phyloP scores from a whole-genome alignment of 2,888 invertebrate species.

The Coleophora flavipennella region DNA sequence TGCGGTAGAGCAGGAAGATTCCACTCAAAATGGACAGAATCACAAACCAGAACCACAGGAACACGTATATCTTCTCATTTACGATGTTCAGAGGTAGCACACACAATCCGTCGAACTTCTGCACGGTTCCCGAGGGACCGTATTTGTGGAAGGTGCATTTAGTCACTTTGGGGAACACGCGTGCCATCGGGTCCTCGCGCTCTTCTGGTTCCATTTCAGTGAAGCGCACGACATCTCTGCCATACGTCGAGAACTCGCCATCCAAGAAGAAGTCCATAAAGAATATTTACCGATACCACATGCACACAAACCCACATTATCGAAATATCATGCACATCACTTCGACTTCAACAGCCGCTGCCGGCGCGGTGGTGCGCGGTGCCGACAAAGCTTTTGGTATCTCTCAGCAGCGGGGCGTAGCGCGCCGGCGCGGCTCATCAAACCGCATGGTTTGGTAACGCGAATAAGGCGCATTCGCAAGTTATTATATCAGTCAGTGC shows the following conservation, averaged over 20 bases:
- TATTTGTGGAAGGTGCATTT: slow-evolving; percentile 97
- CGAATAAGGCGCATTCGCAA: too few species aligned
- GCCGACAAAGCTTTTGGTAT: too few species aligned
- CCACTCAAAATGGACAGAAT: slow-evolving; percentile 86
- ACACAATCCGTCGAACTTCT: slow-evolving; percentile 93
- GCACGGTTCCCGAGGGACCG: slow-evolving; percentile 93
- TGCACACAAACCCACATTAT: too few species aligned
- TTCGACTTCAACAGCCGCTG: too few species aligned
- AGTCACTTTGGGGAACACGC: slow-evolving; percentile 92
- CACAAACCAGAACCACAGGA: slow-evolving; percentile 96
- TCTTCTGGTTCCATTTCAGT: slow-evolving; percentile 93
- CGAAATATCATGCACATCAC: too few species aligned
- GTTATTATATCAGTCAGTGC: too few species aligned
- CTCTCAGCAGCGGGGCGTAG: too few species aligned
- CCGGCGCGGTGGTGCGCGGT: too few species aligned
- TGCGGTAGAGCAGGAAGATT: slow-evolving; percentile 85
- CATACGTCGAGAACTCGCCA: slow-evolving; percentile 93
- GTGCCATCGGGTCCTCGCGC: slow-evolving; percentile 86
- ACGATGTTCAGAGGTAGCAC: slow-evolving; percentile 93
- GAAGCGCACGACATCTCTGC: slow-evolving; percentile 89
- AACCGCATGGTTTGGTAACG: too few species aligned
- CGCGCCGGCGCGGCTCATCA: too few species aligned
- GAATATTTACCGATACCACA: too few species aligned
- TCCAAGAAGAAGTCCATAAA: slow-evolving; percentile 94
- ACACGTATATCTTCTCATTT: slow-evolving; percentile 95